phyloP scores from a whole-genome alignment of 2,797 vertebrate species.

The Lateolabrax maculatus region DNA sequence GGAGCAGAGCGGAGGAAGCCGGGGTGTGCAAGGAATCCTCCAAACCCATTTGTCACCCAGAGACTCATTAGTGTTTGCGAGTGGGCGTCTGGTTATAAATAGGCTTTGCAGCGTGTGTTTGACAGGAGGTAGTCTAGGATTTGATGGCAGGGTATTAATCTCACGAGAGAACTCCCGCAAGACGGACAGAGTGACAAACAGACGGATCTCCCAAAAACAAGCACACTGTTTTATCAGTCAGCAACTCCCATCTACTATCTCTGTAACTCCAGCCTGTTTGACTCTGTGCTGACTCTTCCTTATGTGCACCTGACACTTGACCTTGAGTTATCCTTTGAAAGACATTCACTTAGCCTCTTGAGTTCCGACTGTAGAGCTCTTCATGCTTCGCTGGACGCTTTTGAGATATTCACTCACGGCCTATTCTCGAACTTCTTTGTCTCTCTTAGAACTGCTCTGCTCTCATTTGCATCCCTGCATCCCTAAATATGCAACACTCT shows the following conservation, averaged over 20 bases:
- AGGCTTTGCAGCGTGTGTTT: constrained; percentile 63
- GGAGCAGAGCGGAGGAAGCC: constrained; percentile 37
- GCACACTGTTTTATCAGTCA: constrained; percentile 36
- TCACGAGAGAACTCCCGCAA: constrained; percentile 54
- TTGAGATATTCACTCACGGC: constrained; percentile 59
- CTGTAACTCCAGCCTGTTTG: neutral
- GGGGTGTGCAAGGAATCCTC: constrained; percentile 61
- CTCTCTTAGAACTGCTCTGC: constrained; percentile 26
- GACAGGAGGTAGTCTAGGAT: constrained; percentile 71
- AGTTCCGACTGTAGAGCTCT: constrained; percentile 47
- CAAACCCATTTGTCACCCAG: constrained; percentile 72
- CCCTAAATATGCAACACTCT: constrained; percentile 22
- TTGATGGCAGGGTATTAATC: constrained; percentile 75
- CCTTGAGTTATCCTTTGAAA: constrained; percentile 7
- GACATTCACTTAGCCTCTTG: neutral
- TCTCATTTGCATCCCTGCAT: constrained; percentile 35
- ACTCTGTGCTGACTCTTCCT: neutral
- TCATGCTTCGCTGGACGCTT: constrained; percentile 53
- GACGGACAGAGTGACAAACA: constrained; percentile 57
- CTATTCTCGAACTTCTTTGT: constrained; percentile 54
- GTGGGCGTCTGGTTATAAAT: constrained; percentile 73
- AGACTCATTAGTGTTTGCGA: constrained; percentile 76
- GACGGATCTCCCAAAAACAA: constrained; percentile 56
- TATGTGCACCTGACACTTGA: neutral
- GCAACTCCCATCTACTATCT: neutral